These are phyloP conservation scores for Ariolimax columbianus DNA, from an alignment of 2,888 invertebrate species.

Conservation along the genomic window DNA sequence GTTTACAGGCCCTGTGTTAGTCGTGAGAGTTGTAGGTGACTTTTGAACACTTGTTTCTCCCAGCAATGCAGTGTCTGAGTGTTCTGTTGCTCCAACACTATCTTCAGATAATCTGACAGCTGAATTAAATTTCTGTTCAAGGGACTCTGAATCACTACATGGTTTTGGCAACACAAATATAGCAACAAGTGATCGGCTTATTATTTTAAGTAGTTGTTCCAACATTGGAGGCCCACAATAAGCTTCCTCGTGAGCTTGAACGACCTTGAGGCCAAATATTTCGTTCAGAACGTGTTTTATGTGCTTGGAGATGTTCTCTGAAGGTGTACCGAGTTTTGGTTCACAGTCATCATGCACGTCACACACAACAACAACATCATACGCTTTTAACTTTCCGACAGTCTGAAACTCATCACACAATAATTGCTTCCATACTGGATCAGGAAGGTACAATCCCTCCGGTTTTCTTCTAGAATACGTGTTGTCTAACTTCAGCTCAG, in stretches of 20 bases:
- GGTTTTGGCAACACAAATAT: background rate
- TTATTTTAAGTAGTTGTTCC: background rate
- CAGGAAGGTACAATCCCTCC: background rate
- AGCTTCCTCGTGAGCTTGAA: background rate
- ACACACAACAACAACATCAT: background rate
- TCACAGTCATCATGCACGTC: background rate
- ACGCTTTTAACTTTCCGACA: background rate
- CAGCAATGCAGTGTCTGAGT: too few species aligned
- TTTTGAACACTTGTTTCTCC: too few species aligned
- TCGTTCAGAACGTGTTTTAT: background rate
- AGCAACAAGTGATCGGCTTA: background rate
- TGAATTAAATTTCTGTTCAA: background rate
- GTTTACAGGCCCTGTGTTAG: too few species aligned
- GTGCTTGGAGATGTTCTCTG: background rate
- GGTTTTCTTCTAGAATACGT: background rate
- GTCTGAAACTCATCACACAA: background rate
- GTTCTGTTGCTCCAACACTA: too few species aligned
- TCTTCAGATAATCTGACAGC: too few species aligned
- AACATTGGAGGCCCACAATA: background rate
- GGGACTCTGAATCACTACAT: background rate
- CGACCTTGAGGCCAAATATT: background rate
- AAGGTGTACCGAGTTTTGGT: background rate
- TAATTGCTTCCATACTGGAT: conserved; percentile 13
- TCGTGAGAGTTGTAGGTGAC: too few species aligned
- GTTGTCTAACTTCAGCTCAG: background rate